Evolutionary conservation across 2,113 vertebrate genomes (phyloP).

Genomic region (Triplophysa dalaica): DNA sequence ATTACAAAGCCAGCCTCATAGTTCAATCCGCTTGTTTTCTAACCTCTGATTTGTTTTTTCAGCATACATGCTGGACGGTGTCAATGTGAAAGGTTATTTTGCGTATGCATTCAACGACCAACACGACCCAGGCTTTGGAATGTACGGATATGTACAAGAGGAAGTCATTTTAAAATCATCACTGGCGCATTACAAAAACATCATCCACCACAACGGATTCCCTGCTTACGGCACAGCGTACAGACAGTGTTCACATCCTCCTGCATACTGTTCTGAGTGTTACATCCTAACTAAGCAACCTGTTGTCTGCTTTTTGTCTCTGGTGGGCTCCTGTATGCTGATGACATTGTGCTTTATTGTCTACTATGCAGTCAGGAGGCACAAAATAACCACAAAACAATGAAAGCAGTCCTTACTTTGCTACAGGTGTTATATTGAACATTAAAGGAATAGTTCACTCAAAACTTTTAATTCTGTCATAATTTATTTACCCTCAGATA

Average conservation of each 20-base stretch:
- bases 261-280: conserved; percentile 70
- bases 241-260: conserved; percentile 71
- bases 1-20: background rate
- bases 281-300: conserved; percentile 75
- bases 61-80: conserved; percentile 84
- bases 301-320: conserved; percentile 83
- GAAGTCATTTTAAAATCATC: conserved; percentile 85
- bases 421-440: background rate
- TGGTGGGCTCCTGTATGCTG: conserved; percentile 80
- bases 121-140: conserved; percentile 83
- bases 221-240: conserved; percentile 63
- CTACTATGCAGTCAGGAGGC: conserved; percentile 82
- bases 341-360: conserved; percentile 81
- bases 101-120: conserved; percentile 89
- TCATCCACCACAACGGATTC: conserved; percentile 88
- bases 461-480: too few species aligned
- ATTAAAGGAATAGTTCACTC: too few species aligned
- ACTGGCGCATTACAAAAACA: conserved; percentile 82
- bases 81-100: conserved; percentile 95
- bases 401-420: background rate
- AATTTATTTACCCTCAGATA: too few species aligned
- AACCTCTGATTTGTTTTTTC: conserved; percentile 39
- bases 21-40: background rate
- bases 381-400: conserved; percentile 67
- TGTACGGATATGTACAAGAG: conserved; percentile 83